These are phyloP conservation scores for Rhinogobio ventralis DNA, from an alignment of 2,797 vertebrate species.

Conservation along the genomic window DNA sequence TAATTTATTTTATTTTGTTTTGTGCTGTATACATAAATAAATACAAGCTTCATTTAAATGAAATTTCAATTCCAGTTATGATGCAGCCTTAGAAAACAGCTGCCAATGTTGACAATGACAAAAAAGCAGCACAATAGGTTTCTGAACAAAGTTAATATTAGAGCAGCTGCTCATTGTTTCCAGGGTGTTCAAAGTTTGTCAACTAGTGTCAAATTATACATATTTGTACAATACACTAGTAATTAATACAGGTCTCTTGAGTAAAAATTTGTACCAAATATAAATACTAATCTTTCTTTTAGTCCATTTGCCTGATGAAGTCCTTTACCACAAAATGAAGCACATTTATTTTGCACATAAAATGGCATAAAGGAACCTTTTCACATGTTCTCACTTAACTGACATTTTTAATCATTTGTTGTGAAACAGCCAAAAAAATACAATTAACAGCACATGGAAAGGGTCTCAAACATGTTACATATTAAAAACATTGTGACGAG, in stretches of 20 bases:
- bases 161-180: background rate
- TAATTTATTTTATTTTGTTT: background rate
- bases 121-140: too few relatives aligned
- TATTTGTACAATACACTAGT: background rate
- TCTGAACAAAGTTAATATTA: slow-evolving; percentile 15
- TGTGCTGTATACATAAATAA: background rate
- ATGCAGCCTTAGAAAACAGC: background rate
- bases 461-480: background rate
- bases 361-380: background rate
- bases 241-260: background rate
- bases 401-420: background rate
- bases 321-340: background rate
- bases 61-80: background rate
- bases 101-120: too few relatives aligned
- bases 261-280: background rate
- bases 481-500: too few relatives aligned
- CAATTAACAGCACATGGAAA: too few relatives aligned
- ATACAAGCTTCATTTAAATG: background rate
- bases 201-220: background rate
- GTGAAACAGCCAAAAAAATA: background rate
- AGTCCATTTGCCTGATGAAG: background rate
- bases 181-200: background rate
- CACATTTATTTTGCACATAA: background rate
- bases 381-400: background rate
- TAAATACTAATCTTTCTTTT: background rate